phyloP scores from a whole-genome alignment of 2,113 vertebrate species.

The Cyprinus carpio region DNA sequence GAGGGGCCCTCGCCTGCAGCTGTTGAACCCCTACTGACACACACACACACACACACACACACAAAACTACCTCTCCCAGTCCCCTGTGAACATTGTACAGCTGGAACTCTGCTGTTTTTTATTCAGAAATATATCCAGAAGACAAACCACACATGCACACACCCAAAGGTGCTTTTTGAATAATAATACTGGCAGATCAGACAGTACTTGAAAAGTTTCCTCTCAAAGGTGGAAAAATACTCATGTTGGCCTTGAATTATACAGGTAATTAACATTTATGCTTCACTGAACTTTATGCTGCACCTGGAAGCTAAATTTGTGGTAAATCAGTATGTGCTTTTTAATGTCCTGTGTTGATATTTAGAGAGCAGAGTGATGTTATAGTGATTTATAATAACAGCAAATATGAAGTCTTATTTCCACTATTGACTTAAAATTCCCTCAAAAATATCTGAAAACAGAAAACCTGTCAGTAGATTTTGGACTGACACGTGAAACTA shows the following conservation, averaged over 20 bases:
- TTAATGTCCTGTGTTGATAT: not conserved
- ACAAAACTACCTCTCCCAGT: slow-evolving; percentile 11
- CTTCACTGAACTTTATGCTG: not conserved
- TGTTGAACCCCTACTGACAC: no score
- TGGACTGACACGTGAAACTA: no score
- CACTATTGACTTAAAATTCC: no score
- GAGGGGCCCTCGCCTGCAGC: slow-evolving; percentile 19
- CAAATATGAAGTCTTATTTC: not conserved
- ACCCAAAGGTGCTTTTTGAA: slow-evolving; percentile 24
- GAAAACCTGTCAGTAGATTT: no score
- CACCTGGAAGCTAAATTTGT: not conserved
- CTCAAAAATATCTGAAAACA: no score
- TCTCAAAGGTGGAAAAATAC: not conserved
- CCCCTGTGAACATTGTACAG: slow-evolving; percentile 4
- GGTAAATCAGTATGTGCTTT: not conserved
- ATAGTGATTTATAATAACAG: not conserved
- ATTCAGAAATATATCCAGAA: slow-evolving; percentile 12
- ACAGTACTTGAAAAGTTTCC: not conserved
- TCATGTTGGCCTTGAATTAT: slow-evolving; percentile 2
- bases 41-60: slow-evolving; percentile 24
- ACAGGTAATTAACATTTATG: not conserved
- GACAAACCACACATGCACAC: slow-evolving; percentile 5
- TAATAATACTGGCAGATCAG: not conserved
- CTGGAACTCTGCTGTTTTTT: slow-evolving; percentile 32
- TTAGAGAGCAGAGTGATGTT: no score